A percentile compares a stretch with the other conserved stretches of the same genome.
phyloP scores from a whole-genome alignment of 2,797 vertebrate species.

The Aythya fuligula region DNA sequence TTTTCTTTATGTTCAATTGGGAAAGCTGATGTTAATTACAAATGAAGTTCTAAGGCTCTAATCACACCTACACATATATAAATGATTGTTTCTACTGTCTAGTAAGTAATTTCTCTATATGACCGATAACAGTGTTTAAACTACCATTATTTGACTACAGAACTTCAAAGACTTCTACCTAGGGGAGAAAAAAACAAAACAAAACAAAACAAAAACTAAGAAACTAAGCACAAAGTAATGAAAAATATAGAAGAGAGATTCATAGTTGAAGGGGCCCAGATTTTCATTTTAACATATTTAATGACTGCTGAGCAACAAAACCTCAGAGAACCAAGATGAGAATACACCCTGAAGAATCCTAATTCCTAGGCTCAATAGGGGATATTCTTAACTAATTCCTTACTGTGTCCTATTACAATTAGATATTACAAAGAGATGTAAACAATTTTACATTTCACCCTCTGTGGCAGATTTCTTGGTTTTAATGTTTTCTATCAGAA shows the following conservation, averaged over 20 bases:
- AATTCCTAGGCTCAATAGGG: slow-evolving; percentile 17
- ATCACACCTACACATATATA: neutral
- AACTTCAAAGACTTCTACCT: slow-evolving; percentile 23
- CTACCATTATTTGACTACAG: neutral
- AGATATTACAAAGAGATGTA: slow-evolving; percentile 40
- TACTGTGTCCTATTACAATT: slow-evolving; percentile 33
- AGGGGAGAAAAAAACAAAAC: neutral
- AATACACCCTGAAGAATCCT: slow-evolving; percentile 42
- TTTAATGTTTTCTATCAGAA: slow-evolving; percentile 68
- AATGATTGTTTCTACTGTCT: neutral
- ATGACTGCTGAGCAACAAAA: slow-evolving; percentile 64
- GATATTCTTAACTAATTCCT: slow-evolving; percentile 52
- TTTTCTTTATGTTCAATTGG: neutral
- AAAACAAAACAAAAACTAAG: neutral
- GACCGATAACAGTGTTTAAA: neutral
- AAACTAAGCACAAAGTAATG: neutral
- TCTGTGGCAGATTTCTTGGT: slow-evolving; percentile 44
- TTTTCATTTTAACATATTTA: slow-evolving; percentile 50
- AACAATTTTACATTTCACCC: slow-evolving; percentile 61
- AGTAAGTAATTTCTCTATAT: neutral
- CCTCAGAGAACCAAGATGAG: slow-evolving; percentile 27
- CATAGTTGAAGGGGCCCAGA: neutral
- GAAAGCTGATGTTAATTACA: neutral
- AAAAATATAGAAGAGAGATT: neutral
- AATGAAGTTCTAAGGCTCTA: neutral